Base-by-base conservation (phyloP, 2,888 invertebrate genomes). In the Macrosiphum euphorbiae region DNA sequence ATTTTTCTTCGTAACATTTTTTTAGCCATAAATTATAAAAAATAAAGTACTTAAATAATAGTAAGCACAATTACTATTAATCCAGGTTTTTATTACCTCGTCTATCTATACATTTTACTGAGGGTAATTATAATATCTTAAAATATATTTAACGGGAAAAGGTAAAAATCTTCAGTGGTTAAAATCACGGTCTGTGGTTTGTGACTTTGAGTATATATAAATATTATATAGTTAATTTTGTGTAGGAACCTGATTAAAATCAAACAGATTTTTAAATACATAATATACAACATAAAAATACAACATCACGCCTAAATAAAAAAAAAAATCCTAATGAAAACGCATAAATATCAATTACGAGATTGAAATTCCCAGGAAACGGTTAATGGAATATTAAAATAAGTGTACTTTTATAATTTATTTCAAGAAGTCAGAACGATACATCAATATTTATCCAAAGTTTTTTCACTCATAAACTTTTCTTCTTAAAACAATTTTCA, bases 351-450 rank as follows among this genome's bases (percentile, higher is more conserved):
- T 78, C 78, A 78, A 78, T 78, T 78, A 78, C 35, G 35, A 35
- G 20, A 78, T 78, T 78, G 8, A 78, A 35, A 35, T 78, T 78
- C 35, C 35, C 78, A 8, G 20, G 78, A 78, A 78, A 35, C 35
- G 35, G 52, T 52, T 88, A 35, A 88, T 88, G n/a, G 52, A 88
- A 35, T 88, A 88, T 52, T 88, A 52, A 35, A 52, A 88, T 88
- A 88, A n/a, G n/a, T 88, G 52, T 11, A 35, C n/a, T 88, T 35
- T 88, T 52, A 52, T 88, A 88, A 88, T 88, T 88, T 52, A 87
- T 20, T 55, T 55, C 50, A 35, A 35, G 10, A 52, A 88, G 78
- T 78, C 35, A 78, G 20, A 78, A 78, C 16, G 35, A 78, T 78
- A 78, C 78, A 78, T 78, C 78, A 78, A 78, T 78, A 78, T 20